phyloP scores from a whole-genome alignment of 1,140 invertebrate genomes.

The Tyrophagus putrescentiae region DNA sequence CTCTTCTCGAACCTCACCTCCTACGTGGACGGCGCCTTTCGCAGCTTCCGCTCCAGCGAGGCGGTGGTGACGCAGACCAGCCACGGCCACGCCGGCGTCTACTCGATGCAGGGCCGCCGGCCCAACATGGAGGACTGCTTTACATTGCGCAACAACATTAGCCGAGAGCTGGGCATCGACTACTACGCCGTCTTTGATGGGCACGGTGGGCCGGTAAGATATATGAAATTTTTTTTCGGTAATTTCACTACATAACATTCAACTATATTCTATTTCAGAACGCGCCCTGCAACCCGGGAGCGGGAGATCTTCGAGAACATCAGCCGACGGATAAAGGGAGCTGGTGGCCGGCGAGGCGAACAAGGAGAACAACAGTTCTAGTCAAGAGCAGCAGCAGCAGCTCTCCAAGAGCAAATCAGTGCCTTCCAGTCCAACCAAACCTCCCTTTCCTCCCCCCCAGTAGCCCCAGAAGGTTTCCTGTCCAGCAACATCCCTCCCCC shows the following conservation, averaged over 20 bases:
- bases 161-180: constrained; percentile 48
- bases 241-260: constrained; percentile 13
- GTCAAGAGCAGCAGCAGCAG: not conserved
- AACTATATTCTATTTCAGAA: constrained; percentile 15
- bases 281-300: constrained; percentile 19
- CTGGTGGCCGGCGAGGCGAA: constrained; percentile 40
- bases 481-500: too few species aligned
- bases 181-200: constrained; percentile 87
- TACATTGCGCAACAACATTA: constrained; percentile 39
- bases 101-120: constrained; percentile 71
- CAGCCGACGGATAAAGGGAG: constrained; percentile 70
- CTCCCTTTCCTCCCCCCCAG: too few species aligned
- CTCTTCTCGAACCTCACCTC: not conserved
- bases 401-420: too few species aligned
- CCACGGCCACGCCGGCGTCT: constrained; percentile 56
- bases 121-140: constrained; percentile 84
- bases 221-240: constrained; percentile 11
- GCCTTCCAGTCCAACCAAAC: too few species aligned
- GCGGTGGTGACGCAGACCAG: constrained; percentile 57
- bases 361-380: not conserved
- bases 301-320: constrained; percentile 51
- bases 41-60: constrained; percentile 36
- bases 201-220: constrained; percentile 67
- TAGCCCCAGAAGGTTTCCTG: too few species aligned
- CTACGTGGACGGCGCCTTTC: not conserved